Conservation (phyloP, 2,888 invertebrate species). For the Tetanocera ferruginea region DNA sequence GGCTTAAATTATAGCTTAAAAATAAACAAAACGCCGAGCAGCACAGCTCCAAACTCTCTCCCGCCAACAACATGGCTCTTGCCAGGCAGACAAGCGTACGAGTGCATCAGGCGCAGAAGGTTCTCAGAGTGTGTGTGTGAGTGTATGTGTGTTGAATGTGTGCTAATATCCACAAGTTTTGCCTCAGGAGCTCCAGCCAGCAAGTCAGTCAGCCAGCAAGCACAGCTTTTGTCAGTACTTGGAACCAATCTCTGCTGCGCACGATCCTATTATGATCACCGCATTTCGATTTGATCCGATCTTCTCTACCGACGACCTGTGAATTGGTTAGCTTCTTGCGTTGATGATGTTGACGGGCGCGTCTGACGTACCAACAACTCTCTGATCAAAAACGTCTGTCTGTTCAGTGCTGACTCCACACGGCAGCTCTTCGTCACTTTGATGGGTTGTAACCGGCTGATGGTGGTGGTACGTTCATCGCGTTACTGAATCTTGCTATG, state of each 20-base stretch:
- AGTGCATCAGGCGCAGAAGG: conserved; percentile 40
- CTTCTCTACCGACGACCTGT: conserved; percentile 6
- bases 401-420: not conserved
- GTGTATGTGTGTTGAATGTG: conserved; percentile 27
- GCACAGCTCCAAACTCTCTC: conserved; percentile 24
- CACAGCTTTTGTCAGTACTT: not conserved
- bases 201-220: not conserved
- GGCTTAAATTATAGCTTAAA: conserved; percentile 71
- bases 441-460: not conserved
- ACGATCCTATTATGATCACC: not conserved
- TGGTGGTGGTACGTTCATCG: not conserved
- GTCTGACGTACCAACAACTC: conserved; percentile 32
- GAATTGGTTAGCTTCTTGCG: conserved; percentile 37
- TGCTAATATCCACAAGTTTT: conserved; percentile 23
- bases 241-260: not conserved
- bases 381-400: conserved; percentile 30
- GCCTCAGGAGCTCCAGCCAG: not conserved
- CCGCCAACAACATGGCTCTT: conserved; percentile 12
- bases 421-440: conserved; percentile 25
- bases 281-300: not conserved
- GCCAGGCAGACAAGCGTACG: not conserved
- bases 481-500: not conserved
- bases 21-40: conserved; percentile 70
- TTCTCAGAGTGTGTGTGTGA: conserved; percentile 32
- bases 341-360: conserved; percentile 28